These are phyloP conservation scores for Diorhabda sublineata DNA, from an alignment of 1,140 invertebrate genomes.

Conservation along the genomic window DNA sequence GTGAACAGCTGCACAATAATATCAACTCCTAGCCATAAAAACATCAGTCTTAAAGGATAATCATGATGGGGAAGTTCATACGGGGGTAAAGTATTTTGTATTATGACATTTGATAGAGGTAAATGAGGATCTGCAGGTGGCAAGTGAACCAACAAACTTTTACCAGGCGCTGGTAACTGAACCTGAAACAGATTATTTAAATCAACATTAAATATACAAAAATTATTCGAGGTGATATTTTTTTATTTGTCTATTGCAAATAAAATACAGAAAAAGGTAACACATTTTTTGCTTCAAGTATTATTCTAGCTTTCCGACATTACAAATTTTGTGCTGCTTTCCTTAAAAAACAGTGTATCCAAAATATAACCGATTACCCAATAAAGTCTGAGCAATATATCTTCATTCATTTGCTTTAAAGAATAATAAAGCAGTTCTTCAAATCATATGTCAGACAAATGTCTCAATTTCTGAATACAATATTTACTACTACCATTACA, in stretches of 20 bases:
- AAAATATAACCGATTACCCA: no score
- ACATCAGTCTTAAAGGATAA: slow-evolving; percentile 85
- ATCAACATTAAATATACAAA: not conserved
- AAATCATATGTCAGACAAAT: no score
- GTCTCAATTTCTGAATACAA: no score
- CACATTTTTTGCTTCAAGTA: no score
- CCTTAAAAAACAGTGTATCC: no score
- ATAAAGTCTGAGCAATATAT: no score
- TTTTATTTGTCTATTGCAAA: not conserved
- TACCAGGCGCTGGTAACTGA: slow-evolving; percentile 77
- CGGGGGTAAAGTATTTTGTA: slow-evolving; percentile 66
- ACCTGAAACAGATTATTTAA: slow-evolving; percentile 56
- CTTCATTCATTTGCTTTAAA: no score
- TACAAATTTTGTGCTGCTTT: no score
- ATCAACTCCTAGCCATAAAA: slow-evolving; percentile 82
- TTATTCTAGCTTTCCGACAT: no score
- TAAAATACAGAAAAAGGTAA: no score
- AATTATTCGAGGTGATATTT: not conserved
- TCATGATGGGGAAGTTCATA: slow-evolving; percentile 91
- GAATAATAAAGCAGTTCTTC: no score
- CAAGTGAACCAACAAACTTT: slow-evolving; percentile 79
- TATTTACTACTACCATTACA: no score
- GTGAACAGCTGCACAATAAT: slow-evolving; percentile 91
- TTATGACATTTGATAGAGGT: slow-evolving; percentile 61
- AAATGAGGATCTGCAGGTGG: slow-evolving; percentile 69